Percentiles rank a stretch among this genome's conserved stretches.
Evolutionary conservation across 2,113 vertebrate genomes (phyloP).

Genomic region (Corydoras maculifer): DNA sequence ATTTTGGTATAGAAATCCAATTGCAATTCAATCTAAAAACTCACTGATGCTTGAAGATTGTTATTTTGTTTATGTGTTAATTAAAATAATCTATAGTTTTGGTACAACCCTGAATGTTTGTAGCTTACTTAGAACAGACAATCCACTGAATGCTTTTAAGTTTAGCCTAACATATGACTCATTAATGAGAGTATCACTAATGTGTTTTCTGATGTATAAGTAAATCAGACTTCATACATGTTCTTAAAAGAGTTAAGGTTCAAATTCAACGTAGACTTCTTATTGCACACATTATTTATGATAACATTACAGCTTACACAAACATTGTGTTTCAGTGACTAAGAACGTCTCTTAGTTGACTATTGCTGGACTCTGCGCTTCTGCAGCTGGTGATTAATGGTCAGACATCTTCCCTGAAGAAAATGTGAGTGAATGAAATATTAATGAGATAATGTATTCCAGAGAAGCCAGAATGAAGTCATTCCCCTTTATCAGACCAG

Average conservation of each 20-base stretch:
- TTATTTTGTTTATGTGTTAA: constrained; percentile 26
- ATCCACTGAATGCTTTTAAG: too few species aligned
- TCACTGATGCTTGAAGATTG: constrained; percentile 19
- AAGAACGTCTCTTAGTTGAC: constrained; percentile 49
- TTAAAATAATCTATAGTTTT: constrained; percentile 12
- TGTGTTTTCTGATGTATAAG: background rate
- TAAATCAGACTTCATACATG: background rate
- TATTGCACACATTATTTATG: constrained; percentile 44
- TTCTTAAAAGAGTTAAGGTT: too few species aligned
- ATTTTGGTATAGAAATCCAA: constrained; percentile 22
- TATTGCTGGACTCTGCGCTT: constrained; percentile 49
- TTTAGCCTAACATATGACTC: too few species aligned
- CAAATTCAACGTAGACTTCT: constrained; percentile 11
- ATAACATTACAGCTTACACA: constrained; percentile 31
- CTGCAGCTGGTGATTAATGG: constrained; percentile 55
- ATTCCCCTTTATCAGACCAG: constrained; percentile 44
- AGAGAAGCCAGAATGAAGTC: constrained; percentile 44
- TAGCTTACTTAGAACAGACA: too few species aligned
- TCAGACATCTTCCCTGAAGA: constrained; percentile 54
- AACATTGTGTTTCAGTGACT: constrained; percentile 33
- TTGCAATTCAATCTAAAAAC: constrained; percentile 18
- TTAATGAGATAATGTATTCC: constrained; percentile 58
- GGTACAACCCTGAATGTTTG: background rate
- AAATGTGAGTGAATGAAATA: constrained; percentile 61
- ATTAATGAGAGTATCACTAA: too few species aligned